Base-by-base conservation (phyloP, 2,113 vertebrate genomes). In the Chunga burmeisteri region DNA sequence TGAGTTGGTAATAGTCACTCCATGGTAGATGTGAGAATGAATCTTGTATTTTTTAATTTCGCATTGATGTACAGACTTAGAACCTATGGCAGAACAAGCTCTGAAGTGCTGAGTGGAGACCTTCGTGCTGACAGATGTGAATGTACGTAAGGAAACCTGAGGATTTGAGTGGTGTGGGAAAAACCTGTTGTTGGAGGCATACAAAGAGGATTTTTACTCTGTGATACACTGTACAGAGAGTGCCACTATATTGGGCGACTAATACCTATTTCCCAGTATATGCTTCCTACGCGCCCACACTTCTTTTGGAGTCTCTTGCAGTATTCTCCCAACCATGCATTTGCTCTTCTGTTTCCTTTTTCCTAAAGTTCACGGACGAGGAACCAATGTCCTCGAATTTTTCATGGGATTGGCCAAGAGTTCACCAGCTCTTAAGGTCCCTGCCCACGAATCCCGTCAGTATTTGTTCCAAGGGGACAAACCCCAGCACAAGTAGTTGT, bases 241-340 rank as follows among this genome's bases (percentile, higher is more conserved):
- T 29, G 14, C 29, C n/a, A 22, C 25, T 59, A 1, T 65, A 11
- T 2, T 68, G 44, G 20, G 12, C 11, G 44, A 77, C 19, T 71
- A 21, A 71, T 12, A 16, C 1, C 0, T 65, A 10, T 34, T 82
- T 81, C 36, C 36, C 3, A 36, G 9, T 56, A 8, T 22, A 30
- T 62, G 11, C 26, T 73, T 92, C 34, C 32, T 47, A 2, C 44
- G 15, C 2, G 3, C 23, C 8, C 14, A n/a, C 16, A 13, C 38
- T 68, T 85, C 47, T 59, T 90, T 9, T 53, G 30, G 29, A 25
- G 30, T 49, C 11, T 36, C 9, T 67, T 66, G 23, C 8, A 29
- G 47, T 93, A 4, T 9, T 75, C 27, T 58, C 23, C 2, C 18
- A 82, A 58, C 59, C 36, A 36, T 0, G 0, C 42, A 2, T 53